Evolutionary conservation across 1,140 invertebrate species (phyloP), one percentile per base, ranked within the genome.

Genomic region (Brachionus plicatilis): DNA sequence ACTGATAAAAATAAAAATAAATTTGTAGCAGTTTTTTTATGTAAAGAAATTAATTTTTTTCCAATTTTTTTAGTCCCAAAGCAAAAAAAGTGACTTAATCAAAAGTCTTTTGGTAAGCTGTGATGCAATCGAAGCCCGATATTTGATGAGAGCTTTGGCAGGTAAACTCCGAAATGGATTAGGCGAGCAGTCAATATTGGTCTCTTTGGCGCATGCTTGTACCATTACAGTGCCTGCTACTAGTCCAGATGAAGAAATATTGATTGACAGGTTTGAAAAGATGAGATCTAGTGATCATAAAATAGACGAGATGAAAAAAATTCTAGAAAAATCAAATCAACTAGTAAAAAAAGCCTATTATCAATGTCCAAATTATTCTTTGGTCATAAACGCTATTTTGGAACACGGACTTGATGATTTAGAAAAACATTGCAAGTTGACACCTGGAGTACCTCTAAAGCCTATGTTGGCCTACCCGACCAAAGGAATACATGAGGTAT

Each of bases 381-480:
- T 92, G 85, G 93, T 99, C 14, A 92, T 99, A 82, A 92, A 94
- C 6, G 93, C 94, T 27, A 53, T 72, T 47, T n/a, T 84, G 5
- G 43, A 70, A 29, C 68, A 84, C 70, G 85, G 96, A 7, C 90
- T 97, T n/a, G 88, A 92, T 70, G 92, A 92, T 29, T 90, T 99
- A 45, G 93, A 94, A 0, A 90, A 93, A 53, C 92, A 94, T 86
- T 99, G 97, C 88, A 94, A 94, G 87, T 91, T 98, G 50, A 94
- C 94, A 27, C 95, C 96, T 47, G 91, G 91, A 79, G 93, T 99
- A 87, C 98, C 98, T 11, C 90, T 99, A 60, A 96, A 97, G 88
- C 98, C 98, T 8, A 99, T 99, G 98, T 92, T 99, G 85, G 98
- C 97, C 2, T 96, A 99, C 90, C 97, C 98, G 12, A 97, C 97